A percentile compares a stretch with the other conserved stretches of the same genome.
These are phyloP conservation scores for Drosophila pseudotakahashii DNA, from an alignment of 2,888 invertebrate genomes.

Conservation along the genomic window DNA sequence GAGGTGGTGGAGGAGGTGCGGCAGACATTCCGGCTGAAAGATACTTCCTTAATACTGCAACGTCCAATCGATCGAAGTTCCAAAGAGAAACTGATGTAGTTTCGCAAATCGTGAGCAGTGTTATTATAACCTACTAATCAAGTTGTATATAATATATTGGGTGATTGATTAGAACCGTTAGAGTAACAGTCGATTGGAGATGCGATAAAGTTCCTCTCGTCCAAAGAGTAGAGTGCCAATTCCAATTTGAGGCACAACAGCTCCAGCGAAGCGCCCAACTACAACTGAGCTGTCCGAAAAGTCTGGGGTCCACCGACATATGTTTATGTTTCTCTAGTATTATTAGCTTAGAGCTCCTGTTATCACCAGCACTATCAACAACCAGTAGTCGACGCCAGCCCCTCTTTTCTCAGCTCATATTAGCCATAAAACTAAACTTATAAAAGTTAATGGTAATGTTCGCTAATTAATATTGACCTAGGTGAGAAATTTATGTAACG, in stretches of 20 bases:
- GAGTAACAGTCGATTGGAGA: constrained; percentile 1
- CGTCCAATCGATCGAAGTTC: not conserved
- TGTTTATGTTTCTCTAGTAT: constrained; percentile 28
- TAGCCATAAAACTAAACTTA: constrained; percentile 1
- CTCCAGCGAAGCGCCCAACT: constrained; percentile 28
- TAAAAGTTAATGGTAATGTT: constrained; percentile 1
- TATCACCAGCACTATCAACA: constrained; percentile 31
- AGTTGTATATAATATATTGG: not conserved
- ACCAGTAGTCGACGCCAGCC: constrained; percentile 3
- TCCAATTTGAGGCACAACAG: constrained; percentile 45
- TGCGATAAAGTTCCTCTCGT: constrained; percentile 15
- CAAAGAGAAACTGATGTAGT: constrained; percentile 11
- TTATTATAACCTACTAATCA: constrained; percentile 7
- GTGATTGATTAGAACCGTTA: constrained; percentile 3
- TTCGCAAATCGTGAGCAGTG: constrained; percentile 10
- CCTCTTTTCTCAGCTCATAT: constrained; percentile 1
- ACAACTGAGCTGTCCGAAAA: constrained; percentile 28
- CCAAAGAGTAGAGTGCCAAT: constrained; percentile 3
- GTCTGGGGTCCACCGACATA: constrained; percentile 7
- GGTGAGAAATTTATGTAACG: no score
- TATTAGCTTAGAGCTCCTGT: constrained; percentile 27
- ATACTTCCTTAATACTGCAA: not conserved
- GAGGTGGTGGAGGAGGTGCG: constrained; percentile 29
- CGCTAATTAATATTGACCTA: not conserved
- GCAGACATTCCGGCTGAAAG: constrained; percentile 16